phyloP scores from a whole-genome alignment of 2,888 invertebrate species.

The Drosophila mimica region DNA sequence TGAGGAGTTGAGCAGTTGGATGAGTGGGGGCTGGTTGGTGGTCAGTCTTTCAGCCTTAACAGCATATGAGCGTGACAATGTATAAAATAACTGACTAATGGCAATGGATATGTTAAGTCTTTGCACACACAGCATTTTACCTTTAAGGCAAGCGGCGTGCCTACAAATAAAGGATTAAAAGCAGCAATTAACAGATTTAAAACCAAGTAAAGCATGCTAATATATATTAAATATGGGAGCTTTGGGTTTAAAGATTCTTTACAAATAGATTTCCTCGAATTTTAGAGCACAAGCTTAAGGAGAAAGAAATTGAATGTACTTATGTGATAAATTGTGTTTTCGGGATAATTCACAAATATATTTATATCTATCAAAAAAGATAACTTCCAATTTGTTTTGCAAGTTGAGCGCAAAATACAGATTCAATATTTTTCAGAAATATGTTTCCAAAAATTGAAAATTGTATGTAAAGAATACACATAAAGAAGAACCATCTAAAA shows the following conservation, averaged over 20 bases:
- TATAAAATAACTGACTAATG: slow-evolving; percentile 25
- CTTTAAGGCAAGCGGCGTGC: neutral
- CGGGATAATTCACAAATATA: too few relatives aligned
- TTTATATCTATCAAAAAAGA: neutral
- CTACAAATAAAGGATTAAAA: slow-evolving; percentile 7
- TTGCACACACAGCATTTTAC: slow-evolving; percentile 2
- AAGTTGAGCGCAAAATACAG: neutral
- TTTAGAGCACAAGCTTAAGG: neutral
- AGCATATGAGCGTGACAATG: slow-evolving; percentile 34
- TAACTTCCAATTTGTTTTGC: neutral
- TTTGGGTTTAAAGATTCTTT: neutral
- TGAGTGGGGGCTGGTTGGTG: slow-evolving; percentile 4
- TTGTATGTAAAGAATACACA: neutral
- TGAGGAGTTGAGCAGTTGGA: neutral
- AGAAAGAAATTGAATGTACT: too few relatives aligned
- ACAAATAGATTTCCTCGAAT: neutral
- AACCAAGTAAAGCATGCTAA: neutral
- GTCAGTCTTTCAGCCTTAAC: neutral
- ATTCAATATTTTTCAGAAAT: neutral
- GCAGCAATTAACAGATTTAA: neutral
- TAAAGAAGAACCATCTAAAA: too few relatives aligned
- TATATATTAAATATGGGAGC: neutral
- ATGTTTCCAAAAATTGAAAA: neutral
- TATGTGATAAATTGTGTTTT: neutral
- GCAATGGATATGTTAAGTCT: slow-evolving; percentile 5